Base-by-base conservation (phyloP, 2,113 vertebrate genomes). In the Epinephelus moara region DNA sequence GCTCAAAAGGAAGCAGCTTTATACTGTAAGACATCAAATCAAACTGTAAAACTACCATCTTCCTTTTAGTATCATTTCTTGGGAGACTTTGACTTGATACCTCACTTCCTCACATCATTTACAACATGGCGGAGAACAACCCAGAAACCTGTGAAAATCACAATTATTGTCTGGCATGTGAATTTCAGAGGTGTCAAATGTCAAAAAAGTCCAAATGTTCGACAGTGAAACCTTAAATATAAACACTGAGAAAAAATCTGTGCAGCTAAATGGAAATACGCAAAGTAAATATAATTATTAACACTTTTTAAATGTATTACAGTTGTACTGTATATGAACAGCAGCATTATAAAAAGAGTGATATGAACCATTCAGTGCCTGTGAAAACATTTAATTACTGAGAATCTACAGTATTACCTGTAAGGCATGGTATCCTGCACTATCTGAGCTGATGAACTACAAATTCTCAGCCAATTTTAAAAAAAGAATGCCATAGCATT, bases 71-170 rank as follows among this genome's bases (percentile, higher is more conserved):
- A 10, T 21, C 17, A 30, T 23, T 56, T 25, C 5, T 25, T 27
- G 17, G 6, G 37, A 56, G 12, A 33, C 50, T 40, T 82, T 30
- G 27, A 27, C 6, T 23, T 17, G 23, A 60, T 59, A 49, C 4
- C 11, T 68, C 14, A 42, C 47, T n/a, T 40, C 2, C 30, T 59
- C 27, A 50, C n/a, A 53, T 66, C 1, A 71, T 67, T 71, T n/a
- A 15, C 56, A 37, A 23, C 30, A 13, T 68, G 19, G 13, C 68
- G 45, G 21, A 21, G 47, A 18, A n/a, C 12, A 4, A 23, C 3
- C 3, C 8, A 30, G 40, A 47, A 59, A 77, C 6, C 14, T 49
- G 63, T 62, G 56, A 62, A 62, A 74, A 71, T 42, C 56, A 57
- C 33, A 68, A 52, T 70, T 57, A 57, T 49, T 42, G 59, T 23